A percentile compares a stretch with the other conserved stretches of the same genome.
Conservation (phyloP, 1,140 invertebrate genomes). For the Bactericera cockerelli region DNA sequence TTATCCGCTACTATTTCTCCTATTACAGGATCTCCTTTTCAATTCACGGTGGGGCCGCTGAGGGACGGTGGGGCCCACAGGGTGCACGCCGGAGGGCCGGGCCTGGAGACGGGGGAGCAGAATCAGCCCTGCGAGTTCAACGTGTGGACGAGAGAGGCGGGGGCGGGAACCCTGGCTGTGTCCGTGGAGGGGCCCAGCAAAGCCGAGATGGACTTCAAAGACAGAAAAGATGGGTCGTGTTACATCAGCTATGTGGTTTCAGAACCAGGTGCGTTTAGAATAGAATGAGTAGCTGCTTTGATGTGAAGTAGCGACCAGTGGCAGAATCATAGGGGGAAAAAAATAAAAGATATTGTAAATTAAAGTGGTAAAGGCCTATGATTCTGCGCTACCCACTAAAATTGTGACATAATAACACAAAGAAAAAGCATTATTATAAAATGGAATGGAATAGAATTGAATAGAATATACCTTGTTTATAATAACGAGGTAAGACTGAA, state of each 20-base stretch:
- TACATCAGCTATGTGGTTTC: conserved; percentile 84
- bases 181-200: conserved; percentile 95
- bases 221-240: conserved; percentile 89
- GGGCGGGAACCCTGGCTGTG: conserved; percentile 85
- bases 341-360: too few species aligned
- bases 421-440: too few species aligned
- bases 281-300: too few species aligned
- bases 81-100: conserved; percentile 79
- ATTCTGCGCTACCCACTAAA: too few species aligned
- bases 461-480: too few species aligned
- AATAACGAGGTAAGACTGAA: too few species aligned
- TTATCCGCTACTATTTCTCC: too few species aligned
- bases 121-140: conserved; percentile 82
- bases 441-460: too few species aligned
- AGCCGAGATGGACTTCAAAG: conserved; percentile 92
- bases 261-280: conserved; percentile 76
- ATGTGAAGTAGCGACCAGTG: too few species aligned
- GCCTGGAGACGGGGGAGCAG: conserved; percentile 73
- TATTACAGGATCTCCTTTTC: conserved; percentile 73
- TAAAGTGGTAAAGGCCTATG: too few species aligned
- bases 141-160: conserved; percentile 94
- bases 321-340: too few species aligned
- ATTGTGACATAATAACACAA: too few species aligned
- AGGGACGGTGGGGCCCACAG: conserved; percentile 72
- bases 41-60: conserved; percentile 85